Conservation (phyloP, 2,113 vertebrate species). For the Mellivora capensis region DNA sequence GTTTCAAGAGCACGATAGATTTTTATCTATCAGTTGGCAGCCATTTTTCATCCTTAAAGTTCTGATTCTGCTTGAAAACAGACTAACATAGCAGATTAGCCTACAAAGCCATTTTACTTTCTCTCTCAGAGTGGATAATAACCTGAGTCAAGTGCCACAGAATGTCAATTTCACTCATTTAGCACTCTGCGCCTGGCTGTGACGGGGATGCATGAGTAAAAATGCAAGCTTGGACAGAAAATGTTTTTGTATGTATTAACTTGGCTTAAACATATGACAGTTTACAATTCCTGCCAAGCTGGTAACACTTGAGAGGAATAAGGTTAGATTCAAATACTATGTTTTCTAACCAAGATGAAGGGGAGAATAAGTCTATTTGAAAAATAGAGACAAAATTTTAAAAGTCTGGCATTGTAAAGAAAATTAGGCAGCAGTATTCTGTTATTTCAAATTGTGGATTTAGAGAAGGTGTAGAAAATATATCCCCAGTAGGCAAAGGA, state of each 20-base stretch:
- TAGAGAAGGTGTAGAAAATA: neutral
- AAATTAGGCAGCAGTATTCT: neutral
- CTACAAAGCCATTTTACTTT: neutral
- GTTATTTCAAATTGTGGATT: neutral
- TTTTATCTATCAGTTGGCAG: neutral
- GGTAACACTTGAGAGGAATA: neutral
- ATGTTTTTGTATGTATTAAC: neutral
- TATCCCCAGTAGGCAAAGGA: neutral
- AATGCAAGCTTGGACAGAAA: neutral
- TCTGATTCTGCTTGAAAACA: slow-evolving; percentile 21
- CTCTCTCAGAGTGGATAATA: neutral
- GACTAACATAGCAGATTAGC: neutral
- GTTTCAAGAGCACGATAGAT: neutral
- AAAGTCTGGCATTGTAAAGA: neutral
- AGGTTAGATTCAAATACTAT: neutral
- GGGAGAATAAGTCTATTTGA: neutral
- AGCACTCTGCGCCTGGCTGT: neutral
- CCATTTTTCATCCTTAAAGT: neutral
- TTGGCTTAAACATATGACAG: neutral
- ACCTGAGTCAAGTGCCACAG: neutral
- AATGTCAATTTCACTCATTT: neutral
- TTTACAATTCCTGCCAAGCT: neutral
- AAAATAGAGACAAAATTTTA: neutral
- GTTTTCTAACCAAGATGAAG: neutral
- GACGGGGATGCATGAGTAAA: neutral